Percentiles rank a stretch among this genome's conserved stretches.
Conservation (phyloP, 23 tunicate species). For the Oikopleura vanhoeffeni region DNA sequence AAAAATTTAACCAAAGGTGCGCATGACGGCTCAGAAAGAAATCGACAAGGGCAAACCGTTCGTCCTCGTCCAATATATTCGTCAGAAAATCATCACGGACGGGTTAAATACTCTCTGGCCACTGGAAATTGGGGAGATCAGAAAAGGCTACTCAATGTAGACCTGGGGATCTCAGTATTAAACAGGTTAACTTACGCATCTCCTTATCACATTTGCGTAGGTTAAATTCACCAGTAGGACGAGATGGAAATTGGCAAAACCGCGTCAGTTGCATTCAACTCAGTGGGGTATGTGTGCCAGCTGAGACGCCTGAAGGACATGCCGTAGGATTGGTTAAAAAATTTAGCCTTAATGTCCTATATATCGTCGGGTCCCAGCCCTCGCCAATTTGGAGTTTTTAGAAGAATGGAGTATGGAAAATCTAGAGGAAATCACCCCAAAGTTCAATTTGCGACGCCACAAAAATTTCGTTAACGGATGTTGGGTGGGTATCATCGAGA, state of each 20-base stretch:
- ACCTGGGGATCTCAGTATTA: constrained; percentile 92
- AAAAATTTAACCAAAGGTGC: constrained; percentile 82
- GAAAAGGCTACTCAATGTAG: constrained; percentile 97
- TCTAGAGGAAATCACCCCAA: constrained; percentile 88
- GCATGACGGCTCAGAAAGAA: constrained; percentile 85
- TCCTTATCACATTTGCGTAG: constrained; percentile 87
- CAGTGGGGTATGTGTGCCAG: constrained; percentile 99
- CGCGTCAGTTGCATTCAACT: constrained; percentile 71
- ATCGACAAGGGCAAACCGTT: constrained; percentile 90
- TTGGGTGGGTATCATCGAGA: constrained; percentile 98
- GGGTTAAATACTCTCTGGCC: constrained; percentile 90
- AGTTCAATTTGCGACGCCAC: constrained; percentile 86
- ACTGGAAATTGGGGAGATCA: constrained; percentile 99
- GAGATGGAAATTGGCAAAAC: constrained; percentile 99
- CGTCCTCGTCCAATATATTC: constrained; percentile 57
- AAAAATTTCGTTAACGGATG: constrained; percentile 97
- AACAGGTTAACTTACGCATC: constrained; percentile 66
- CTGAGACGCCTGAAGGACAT: constrained; percentile 99
- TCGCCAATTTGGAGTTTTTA: constrained; percentile 82
- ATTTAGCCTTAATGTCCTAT: constrained; percentile 77
- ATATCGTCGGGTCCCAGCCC: constrained; percentile 93
- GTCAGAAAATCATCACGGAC: constrained; percentile 78
- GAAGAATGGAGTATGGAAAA: constrained; percentile 99
- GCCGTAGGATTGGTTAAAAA: constrained; percentile 97
- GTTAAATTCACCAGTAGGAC: constrained; percentile 81